Evolutionary conservation across 2,797 vertebrate species (phyloP), one percentile per base, ranked within the genome.

Genomic region (Harpagifer antarcticus): DNA sequence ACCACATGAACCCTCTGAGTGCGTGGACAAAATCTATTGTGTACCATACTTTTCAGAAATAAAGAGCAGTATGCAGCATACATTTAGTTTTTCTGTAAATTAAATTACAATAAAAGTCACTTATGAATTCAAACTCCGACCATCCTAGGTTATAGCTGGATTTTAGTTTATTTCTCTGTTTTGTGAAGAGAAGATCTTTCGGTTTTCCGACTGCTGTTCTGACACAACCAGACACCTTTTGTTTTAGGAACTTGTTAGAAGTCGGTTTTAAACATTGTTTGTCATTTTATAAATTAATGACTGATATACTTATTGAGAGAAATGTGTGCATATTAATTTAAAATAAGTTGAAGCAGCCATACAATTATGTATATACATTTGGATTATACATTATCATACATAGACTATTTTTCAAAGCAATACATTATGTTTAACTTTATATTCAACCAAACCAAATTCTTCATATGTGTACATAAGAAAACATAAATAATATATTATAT

Each of bases 1-100:
- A 73, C 62, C 65, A 60, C 65, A 33, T 74, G 73, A 71, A 68
- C 61, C 68, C 48, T 42, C 40, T 45, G 4, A 72, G 58, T 13
- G 2, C 31, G 8, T 37, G 7, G 33, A 37, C 33, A 37, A 1
- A 65, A 23, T 44, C n/a, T 45, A 61, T 64, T 70, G 8, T 72
- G 20, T 57, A 10, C 55, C 72, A 43, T 56, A 45, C 60, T 75
- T 65, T 48, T 6, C 37, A 27, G 37, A 72, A 19, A 60, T 20
- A 57, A 43, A 57, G 19, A 57, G 33, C 2, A 62, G 13, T 4
- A 19, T 12, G 1, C 3, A 23, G 11, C 9, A 47, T 45, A 17
- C 23, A 50, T 15, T 57, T 20, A 33, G 31, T 54, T 43, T 56
- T 13, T 14, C 12, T 13, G 27, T 31, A 6, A 6, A 37, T 37